Percentiles rank a stretch among this genome's conserved stretches.
Evolutionary conservation across 2,888 invertebrate species (phyloP).

Genomic region (Diadegma fenestrale): DNA sequence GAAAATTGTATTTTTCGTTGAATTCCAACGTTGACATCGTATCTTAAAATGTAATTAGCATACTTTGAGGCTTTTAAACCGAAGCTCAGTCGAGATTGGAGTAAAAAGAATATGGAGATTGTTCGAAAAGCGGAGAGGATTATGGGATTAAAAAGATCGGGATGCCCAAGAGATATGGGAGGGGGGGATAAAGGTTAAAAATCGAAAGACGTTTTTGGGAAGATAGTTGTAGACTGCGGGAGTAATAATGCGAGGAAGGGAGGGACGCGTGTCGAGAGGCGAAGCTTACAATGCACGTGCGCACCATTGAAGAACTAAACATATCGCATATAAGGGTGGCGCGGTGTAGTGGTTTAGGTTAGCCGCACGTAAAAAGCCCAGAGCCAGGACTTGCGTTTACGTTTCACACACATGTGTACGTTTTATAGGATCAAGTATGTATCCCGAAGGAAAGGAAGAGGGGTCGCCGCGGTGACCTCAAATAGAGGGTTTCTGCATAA

Average conservation of each 20-base stretch:
- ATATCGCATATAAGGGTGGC: conserved; percentile 55
- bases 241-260: neutral
- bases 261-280: conserved; percentile 37
- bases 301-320: conserved; percentile 51
- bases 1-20: no score
- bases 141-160: neutral
- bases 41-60: no score
- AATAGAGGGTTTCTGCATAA: conserved; percentile 69
- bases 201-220: conserved; percentile 1
- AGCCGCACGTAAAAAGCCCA: neutral
- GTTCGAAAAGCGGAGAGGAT: no score
- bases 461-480: conserved; percentile 63
- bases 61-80: no score
- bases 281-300: conserved; percentile 28
- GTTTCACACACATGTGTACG: conserved; percentile 9
- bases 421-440: neutral
- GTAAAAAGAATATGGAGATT: no score
- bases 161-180: neutral
- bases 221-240: neutral
- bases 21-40: no score
- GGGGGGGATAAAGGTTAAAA: neutral
- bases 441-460: conserved; percentile 51
- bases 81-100: no score
- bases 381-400: neutral
- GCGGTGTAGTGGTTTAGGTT: conserved; percentile 29